Base-by-base conservation (phyloP, 2,888 invertebrate species). In the Tipula helvola region DNA sequence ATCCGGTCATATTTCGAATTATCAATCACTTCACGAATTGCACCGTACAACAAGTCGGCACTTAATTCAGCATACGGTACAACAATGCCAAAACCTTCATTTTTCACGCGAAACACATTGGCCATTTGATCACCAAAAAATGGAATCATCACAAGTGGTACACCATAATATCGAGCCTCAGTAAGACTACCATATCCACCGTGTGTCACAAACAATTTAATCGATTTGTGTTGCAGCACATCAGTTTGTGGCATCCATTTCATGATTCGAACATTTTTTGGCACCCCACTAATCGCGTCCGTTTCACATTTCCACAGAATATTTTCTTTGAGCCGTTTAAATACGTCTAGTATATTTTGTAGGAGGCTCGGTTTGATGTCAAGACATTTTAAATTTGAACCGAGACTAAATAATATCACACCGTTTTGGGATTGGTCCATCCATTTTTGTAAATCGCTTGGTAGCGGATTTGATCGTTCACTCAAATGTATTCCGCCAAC, bases 91-190 rank as follows among this genome's bases (percentile, higher is more conserved):
- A 90, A 91, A 3, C 93, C 93, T 84, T 89, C 89, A 4, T 88
- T 87, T 86, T 90, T 91, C 2, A 92, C 92, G 8, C 90, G 90
- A 0, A 89, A 90, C 89, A 93, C 92, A 87, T 93, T 93, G 16
- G 91, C 88, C 86, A 91, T 90, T 88, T 93, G 93, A 89, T 93
- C 93, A 0, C 90, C 92, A 87, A 92, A 92, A 16, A 93, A 89
- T 0, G 93, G 93, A 85, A 93, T 91, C 1, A 92, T 92, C n/a
- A 93, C 88, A 16, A 93, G 89, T 0, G 93, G 93, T 16, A 91
- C 92, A 18, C 92, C 92, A 88, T 92, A 91, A 86, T 92, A 92
- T 86, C 92, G 89, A 0, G 92, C 90, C 88, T 93, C 93, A 0
- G 90, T 92, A n/a, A 91, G 91, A 88, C 93, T 92, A n/a, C 93